These are phyloP conservation scores for Tangara arthus DNA, from an alignment of 2,797 vertebrate species.

Conservation along the genomic window DNA sequence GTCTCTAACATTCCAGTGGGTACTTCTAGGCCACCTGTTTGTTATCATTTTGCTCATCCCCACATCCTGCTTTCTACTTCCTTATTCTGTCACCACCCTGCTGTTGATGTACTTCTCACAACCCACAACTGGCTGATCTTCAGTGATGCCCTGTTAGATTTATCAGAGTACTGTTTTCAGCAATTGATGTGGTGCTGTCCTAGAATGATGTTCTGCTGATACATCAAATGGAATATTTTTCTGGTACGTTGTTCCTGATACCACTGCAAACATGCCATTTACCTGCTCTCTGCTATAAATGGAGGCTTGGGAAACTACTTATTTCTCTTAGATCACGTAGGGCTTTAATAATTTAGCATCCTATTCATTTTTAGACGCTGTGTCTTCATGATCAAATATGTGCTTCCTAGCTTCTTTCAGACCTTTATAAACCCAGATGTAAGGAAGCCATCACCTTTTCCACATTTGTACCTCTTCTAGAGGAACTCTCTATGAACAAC, in stretches of 20 bases:
- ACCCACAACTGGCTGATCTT: background rate
- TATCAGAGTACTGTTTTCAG: background rate
- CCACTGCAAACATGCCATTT: background rate
- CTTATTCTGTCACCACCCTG: background rate
- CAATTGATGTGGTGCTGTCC: background rate
- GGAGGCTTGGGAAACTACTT: background rate
- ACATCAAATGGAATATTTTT: background rate
- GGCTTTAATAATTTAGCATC: background rate
- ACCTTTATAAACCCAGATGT: background rate
- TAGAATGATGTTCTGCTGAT: background rate
- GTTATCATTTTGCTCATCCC: background rate
- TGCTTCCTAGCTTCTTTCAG: background rate
- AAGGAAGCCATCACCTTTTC: background rate
- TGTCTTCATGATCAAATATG: background rate
- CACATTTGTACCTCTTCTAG: background rate
- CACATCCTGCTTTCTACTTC: background rate
- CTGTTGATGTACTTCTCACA: background rate
- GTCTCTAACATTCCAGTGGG: background rate
- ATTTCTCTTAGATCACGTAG: background rate
- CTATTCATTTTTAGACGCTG: background rate
- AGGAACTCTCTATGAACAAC: background rate
- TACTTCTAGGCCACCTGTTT: background rate
- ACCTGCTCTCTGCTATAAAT: background rate
- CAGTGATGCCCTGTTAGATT: background rate
- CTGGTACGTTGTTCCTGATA: background rate